Evolutionary conservation across 1,140 invertebrate genomes (phyloP).

Genomic region (Homarus americanus): DNA sequence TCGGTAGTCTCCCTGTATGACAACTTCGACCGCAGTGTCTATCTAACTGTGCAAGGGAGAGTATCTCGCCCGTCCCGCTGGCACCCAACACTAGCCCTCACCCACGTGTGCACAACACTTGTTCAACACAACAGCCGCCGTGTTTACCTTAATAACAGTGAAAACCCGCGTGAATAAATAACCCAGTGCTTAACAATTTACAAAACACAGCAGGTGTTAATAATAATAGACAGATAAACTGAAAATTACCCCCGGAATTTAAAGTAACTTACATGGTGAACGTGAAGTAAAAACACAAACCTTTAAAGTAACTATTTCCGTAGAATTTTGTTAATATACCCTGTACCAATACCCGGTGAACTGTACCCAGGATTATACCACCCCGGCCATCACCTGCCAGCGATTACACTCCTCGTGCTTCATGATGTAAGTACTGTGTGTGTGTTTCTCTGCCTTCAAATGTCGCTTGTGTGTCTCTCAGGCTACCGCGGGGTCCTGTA

Average conservation of each 20-base stretch:
- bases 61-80: neutral
- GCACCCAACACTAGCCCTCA: neutral
- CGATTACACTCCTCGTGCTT: slow-evolving; percentile 1
- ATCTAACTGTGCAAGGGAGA: neutral
- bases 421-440: slow-evolving; percentile 41
- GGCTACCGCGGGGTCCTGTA: too few species aligned
- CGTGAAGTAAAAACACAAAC: too few species aligned
- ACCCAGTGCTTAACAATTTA: neutral
- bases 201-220: neutral
- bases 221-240: neutral
- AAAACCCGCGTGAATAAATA: neutral
- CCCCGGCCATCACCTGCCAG: neutral
- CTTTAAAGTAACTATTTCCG: too few species aligned
- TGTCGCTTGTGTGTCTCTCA: too few species aligned
- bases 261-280: too few species aligned
- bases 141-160: neutral
- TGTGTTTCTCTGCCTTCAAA: too few species aligned
- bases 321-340: too few species aligned
- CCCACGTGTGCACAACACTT: slow-evolving; percentile 35
- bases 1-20: neutral
- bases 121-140: too few species aligned
- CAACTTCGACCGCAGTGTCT: neutral
- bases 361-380: neutral
- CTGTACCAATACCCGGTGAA: neutral
- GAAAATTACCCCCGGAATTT: too few species aligned